phyloP scores from a whole-genome alignment of 2,888 invertebrate genomes.

The Muschampia plurimacula region DNA sequence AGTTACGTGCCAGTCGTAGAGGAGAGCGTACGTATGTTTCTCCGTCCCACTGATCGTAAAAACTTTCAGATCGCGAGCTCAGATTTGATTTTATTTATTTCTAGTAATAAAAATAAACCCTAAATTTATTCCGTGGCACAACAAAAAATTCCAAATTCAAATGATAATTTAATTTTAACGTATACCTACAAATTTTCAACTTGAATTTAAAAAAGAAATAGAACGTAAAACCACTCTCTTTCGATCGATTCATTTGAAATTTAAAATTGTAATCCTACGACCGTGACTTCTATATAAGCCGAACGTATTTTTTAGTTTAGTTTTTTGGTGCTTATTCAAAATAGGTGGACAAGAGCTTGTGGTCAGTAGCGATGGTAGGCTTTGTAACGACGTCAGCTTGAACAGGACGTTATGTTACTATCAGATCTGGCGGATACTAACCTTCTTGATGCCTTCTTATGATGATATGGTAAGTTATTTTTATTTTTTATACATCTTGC shows the following conservation, averaged over 20 bases:
- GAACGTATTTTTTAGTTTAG: conserved; percentile 51
- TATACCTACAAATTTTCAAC: neutral
- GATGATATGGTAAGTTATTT: conserved; percentile 74
- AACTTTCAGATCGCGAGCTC: conserved; percentile 30
- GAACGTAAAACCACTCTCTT: conserved; percentile 2
- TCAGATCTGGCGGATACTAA: conserved; percentile 66
- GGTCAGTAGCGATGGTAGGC: conserved; percentile 52
- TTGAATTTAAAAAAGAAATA: conserved; percentile 7
- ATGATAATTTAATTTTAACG: neutral
- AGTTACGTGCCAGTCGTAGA: conserved; percentile 60
- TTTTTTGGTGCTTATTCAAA: conserved; percentile 58
- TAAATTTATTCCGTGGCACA: too few species aligned
- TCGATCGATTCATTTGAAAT: neutral
- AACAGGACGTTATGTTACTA: conserved; percentile 78
- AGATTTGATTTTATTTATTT: conserved; percentile 18
- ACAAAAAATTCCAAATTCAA: conserved; percentile 27
- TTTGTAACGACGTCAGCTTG: conserved; percentile 64
- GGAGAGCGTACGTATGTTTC: conserved; percentile 51
- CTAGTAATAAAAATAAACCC: neutral
- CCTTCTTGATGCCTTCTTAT: conserved; percentile 79
- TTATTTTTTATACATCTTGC: neutral
- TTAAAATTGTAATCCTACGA: neutral
- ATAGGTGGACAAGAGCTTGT: conserved; percentile 63
- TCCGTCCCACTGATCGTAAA: conserved; percentile 46
- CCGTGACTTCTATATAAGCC: conserved; percentile 37